Percentiles rank a stretch among this genome's conserved stretches.
These are phyloP conservation scores for Megaptera novaeangliae DNA, from an alignment of 2,113 vertebrate species.

Conservation along the genomic window DNA sequence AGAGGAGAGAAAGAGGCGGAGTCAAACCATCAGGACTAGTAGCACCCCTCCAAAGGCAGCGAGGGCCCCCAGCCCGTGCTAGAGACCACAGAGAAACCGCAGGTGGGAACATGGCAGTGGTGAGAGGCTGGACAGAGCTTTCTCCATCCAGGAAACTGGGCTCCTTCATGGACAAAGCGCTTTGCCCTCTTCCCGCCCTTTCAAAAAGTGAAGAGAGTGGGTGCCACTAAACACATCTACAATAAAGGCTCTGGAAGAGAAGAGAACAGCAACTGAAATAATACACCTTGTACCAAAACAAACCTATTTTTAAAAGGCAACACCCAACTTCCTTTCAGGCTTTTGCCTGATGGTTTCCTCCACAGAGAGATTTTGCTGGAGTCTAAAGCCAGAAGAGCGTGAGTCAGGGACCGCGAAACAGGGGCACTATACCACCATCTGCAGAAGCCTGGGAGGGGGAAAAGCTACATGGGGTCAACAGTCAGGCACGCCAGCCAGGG, in stretches of 20 bases:
- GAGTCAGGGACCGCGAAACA: slow-evolving; percentile 44
- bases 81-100: slow-evolving; percentile 9
- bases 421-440: slow-evolving; percentile 50
- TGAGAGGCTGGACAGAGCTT: slow-evolving; percentile 49
- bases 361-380: slow-evolving; percentile 48
- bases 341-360: slow-evolving; percentile 30
- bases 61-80: slow-evolving; percentile 50
- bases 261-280: neutral
- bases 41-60: slow-evolving; percentile 52
- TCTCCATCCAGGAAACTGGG: neutral
- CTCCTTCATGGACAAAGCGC: slow-evolving; percentile 27
- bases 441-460: slow-evolving; percentile 33
- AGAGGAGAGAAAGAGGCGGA: neutral
- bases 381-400: slow-evolving; percentile 46
- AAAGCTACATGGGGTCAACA: slow-evolving; percentile 53
- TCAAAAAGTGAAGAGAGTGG: neutral
- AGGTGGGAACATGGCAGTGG: slow-evolving; percentile 66
- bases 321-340: slow-evolving; percentile 15
- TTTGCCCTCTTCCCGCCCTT: slow-evolving; percentile 48
- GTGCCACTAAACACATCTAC: neutral
- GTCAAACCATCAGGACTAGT: neutral
- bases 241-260: neutral
- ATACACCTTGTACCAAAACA: neutral
- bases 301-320: neutral
- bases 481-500: slow-evolving; percentile 61